Conservation (phyloP, 2,797 vertebrate species). For the Anolis apletophallus region DNA sequence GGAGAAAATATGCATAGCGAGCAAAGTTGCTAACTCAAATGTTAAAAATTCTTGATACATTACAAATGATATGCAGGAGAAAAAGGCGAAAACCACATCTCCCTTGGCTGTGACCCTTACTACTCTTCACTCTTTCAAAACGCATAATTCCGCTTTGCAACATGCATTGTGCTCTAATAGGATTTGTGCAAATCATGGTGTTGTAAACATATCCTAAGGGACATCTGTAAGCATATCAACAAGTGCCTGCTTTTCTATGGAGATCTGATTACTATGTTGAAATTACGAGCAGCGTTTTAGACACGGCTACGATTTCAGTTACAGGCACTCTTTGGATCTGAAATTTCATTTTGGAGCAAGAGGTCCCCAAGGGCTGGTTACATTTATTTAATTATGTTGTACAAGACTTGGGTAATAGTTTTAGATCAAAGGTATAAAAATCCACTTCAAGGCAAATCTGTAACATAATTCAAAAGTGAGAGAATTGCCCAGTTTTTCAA, state of each 20-base stretch:
- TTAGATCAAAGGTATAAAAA: slow-evolving; percentile 77
- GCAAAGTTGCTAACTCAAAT: background rate
- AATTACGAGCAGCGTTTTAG: slow-evolving; percentile 74
- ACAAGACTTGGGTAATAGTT: slow-evolving; percentile 77
- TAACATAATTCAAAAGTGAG: slow-evolving; percentile 76
- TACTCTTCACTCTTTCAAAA: slow-evolving; percentile 26
- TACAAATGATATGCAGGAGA: background rate
- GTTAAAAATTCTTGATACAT: background rate
- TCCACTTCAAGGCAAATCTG: slow-evolving; percentile 74
- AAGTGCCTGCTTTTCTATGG: slow-evolving; percentile 68
- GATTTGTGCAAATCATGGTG: slow-evolving; percentile 59
- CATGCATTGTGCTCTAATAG: slow-evolving; percentile 54
- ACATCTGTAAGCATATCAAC: slow-evolving; percentile 55
- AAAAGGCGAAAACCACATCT: background rate
- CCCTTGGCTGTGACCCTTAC: background rate
- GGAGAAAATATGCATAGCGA: accelerated
- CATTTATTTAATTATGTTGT: slow-evolving; percentile 82
- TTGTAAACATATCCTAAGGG: slow-evolving; percentile 62
- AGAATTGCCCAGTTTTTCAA: slow-evolving; percentile 71
- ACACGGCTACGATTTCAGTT: slow-evolving; percentile 77
- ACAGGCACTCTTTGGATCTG: slow-evolving; percentile 70
- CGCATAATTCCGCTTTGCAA: slow-evolving; percentile 43
- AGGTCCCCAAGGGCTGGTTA: slow-evolving; percentile 77
- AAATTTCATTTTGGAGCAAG: slow-evolving; percentile 79
- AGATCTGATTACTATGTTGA: slow-evolving; percentile 76